A percentile compares a stretch with the other conserved stretches of the same genome.
Evolutionary conservation across 2,888 invertebrate genomes (phyloP).

Genomic region (Magallana nippona): DNA sequence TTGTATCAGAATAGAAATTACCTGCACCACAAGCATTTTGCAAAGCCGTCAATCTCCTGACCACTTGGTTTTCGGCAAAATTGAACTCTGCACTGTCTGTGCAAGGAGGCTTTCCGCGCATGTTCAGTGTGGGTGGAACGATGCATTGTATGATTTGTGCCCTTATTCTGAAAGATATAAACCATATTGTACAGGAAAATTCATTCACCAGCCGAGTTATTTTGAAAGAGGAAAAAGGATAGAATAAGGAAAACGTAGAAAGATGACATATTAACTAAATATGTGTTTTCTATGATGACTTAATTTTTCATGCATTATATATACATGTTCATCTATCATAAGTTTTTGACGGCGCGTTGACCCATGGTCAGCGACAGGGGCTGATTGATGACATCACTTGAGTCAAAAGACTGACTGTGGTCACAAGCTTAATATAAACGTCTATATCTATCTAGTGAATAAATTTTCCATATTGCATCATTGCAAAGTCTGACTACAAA

Average conservation of each 20-base stretch:
- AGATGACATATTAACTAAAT: no score
- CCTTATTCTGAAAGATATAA: slow-evolving; percentile 40
- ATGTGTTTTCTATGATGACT: background rate
- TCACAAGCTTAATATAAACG: no score
- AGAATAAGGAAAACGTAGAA: background rate
- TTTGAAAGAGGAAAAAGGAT: no score
- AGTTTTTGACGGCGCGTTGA: background rate
- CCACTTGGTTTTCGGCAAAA: slow-evolving; percentile 51
- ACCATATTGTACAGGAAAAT: background rate
- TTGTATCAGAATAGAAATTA: background rate
- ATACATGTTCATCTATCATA: background rate
- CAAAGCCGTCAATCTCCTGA: slow-evolving; percentile 45
- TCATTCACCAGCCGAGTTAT: no score
- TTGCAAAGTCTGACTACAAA: background rate
- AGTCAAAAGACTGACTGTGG: background rate
- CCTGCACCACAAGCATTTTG: slow-evolving; percentile 52
- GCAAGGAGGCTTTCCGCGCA: slow-evolving; percentile 45
- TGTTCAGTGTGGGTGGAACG: slow-evolving; percentile 47
- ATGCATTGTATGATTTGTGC: slow-evolving; percentile 50
- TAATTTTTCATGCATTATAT: slow-evolving; percentile 1
- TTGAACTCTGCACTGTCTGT: slow-evolving; percentile 47
- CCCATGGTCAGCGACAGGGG: background rate
- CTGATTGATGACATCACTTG: slow-evolving; percentile 2
- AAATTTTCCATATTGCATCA: background rate
- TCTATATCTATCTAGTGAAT: background rate